phyloP scores from a whole-genome alignment of 2,797 vertebrate genomes.

The Eulemur rubriventer region DNA sequence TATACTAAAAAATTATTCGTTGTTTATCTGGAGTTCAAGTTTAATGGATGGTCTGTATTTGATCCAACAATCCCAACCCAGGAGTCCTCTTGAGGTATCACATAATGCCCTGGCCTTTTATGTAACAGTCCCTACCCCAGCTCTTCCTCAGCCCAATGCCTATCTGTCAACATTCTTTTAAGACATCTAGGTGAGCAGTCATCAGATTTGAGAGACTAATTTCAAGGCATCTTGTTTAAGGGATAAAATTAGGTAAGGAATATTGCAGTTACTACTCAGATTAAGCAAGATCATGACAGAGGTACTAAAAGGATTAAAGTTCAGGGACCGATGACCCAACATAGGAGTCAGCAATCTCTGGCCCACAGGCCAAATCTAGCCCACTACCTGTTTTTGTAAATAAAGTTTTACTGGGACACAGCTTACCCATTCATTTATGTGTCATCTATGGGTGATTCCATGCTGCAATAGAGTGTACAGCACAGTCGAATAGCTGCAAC shows the following conservation, averaged over 20 bases:
- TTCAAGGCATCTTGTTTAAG: neutral
- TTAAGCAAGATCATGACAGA: neutral
- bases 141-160: neutral
- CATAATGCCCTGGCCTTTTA: neutral
- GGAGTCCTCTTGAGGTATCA: neutral
- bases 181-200: neutral
- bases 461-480: neutral
- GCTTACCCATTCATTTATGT: neutral
- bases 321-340: neutral
- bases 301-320: neutral
- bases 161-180: neutral
- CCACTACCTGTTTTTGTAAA: neutral
- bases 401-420: constrained; percentile 52
- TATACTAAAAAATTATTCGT: neutral
- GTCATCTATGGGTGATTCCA: neutral
- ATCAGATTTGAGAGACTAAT: neutral
- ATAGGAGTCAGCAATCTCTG: neutral
- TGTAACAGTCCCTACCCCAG: neutral
- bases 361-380: neutral
- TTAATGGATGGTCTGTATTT: neutral
- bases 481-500: neutral
- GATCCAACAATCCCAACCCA: neutral
- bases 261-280: neutral
- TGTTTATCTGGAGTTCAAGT: neutral
- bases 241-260: neutral